Evolutionary conservation across 2,113 vertebrate genomes (phyloP).

Genomic region (Brienomyrus longianalis): DNA sequence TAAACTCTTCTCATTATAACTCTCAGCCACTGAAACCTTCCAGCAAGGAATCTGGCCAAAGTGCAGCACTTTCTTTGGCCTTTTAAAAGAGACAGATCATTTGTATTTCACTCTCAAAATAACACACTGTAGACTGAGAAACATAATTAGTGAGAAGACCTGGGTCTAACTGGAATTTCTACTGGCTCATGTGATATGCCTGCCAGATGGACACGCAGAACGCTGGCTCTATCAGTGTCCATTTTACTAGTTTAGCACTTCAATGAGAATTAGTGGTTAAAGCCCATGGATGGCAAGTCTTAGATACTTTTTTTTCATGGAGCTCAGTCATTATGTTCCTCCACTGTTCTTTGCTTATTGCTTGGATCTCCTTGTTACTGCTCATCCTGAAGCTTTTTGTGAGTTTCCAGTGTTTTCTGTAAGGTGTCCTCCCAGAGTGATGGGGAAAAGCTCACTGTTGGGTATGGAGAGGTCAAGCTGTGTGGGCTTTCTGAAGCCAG

Average conservation of each 20-base stretch:
- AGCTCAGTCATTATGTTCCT: background rate
- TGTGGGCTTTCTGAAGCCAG: background rate
- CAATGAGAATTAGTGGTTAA: background rate
- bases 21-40: background rate
- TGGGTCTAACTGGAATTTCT: background rate
- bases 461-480: background rate
- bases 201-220: background rate
- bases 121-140: background rate
- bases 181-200: background rate
- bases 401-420: background rate
- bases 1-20: background rate
- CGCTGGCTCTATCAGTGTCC: background rate
- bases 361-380: background rate
- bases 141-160: background rate
- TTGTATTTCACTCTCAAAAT: background rate
- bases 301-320: background rate
- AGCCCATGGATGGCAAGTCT: background rate
- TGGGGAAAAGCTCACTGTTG: background rate
- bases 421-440: background rate
- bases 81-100: background rate
- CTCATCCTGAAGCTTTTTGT: background rate
- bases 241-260: background rate
- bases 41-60: background rate
- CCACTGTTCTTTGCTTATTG: background rate
- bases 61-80: background rate